These are phyloP conservation scores for Microcebus murinus DNA, from an alignment of 2,113 vertebrate species.

Conservation along the genomic window DNA sequence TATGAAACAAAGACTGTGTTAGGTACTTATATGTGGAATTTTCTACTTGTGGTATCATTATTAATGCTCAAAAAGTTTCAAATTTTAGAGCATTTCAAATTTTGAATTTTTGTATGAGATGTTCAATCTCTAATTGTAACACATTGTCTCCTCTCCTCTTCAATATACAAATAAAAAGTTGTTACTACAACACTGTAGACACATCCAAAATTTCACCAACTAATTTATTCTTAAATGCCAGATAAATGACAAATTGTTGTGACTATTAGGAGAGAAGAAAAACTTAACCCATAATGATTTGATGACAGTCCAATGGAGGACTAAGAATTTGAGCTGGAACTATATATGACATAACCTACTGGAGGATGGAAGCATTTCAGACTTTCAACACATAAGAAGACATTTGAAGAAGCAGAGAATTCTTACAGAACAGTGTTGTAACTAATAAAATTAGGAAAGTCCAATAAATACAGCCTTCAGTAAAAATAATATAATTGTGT, in stretches of 20 bases:
- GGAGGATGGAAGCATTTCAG: neutral
- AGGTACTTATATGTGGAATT: neutral
- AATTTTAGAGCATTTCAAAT: neutral
- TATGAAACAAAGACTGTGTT: neutral
- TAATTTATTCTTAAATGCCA: neutral
- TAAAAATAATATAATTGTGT: neutral
- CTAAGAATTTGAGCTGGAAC: neutral
- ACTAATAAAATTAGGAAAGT: neutral
- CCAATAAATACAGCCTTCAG: neutral
- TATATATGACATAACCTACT: neutral
- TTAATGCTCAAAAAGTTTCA: neutral
- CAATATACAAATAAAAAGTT: neutral
- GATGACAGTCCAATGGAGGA: neutral
- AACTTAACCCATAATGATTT: neutral
- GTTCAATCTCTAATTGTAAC: neutral
- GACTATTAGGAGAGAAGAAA: neutral
- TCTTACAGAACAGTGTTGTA: neutral
- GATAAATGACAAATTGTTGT: neutral
- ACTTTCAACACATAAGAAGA: neutral
- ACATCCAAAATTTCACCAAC: neutral
- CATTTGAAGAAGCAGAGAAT: neutral
- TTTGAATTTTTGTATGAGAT: neutral
- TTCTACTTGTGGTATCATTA: neutral
- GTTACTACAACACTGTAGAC: neutral
- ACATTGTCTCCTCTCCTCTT: neutral